Conservation (phyloP, 2,797 vertebrate species). For the Trichosurus vulpecula region DNA sequence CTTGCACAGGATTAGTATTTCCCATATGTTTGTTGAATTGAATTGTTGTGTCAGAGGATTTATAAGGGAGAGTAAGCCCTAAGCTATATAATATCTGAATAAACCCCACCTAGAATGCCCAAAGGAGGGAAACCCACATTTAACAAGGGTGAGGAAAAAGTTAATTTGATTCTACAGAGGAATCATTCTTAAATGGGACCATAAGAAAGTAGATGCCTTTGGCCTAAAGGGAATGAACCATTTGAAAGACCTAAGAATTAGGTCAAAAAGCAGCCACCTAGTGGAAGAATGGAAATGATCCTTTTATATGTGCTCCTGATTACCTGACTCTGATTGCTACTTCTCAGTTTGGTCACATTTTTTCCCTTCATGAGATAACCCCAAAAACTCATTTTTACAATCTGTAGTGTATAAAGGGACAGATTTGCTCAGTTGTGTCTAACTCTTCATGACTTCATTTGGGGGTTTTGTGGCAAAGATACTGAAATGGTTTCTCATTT, state of each 20-base stretch:
- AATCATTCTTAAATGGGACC: background rate
- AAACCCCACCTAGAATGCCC: no score
- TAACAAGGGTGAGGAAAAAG: background rate
- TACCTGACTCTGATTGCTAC: background rate
- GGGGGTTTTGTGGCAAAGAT: no score
- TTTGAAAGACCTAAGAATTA: background rate
- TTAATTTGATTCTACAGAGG: no score
- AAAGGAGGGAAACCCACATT: background rate
- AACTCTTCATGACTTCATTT: no score
- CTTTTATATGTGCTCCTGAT: background rate
- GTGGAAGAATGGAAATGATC: background rate
- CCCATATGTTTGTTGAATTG: no score
- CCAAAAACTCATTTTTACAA: background rate
- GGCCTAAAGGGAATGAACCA: background rate
- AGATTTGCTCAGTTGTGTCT: background rate
- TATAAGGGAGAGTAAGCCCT: no score
- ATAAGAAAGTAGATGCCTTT: background rate
- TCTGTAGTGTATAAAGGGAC: no score
- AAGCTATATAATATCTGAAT: no score
- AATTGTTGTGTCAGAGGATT: no score
- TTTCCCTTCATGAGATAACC: background rate
- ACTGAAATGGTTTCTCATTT: no score
- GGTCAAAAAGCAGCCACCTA: background rate
- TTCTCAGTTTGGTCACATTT: background rate
- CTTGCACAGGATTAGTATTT: background rate